Evolutionary conservation across 2,888 invertebrate species (phyloP).

Genomic region (Nomada ferruginata): DNA sequence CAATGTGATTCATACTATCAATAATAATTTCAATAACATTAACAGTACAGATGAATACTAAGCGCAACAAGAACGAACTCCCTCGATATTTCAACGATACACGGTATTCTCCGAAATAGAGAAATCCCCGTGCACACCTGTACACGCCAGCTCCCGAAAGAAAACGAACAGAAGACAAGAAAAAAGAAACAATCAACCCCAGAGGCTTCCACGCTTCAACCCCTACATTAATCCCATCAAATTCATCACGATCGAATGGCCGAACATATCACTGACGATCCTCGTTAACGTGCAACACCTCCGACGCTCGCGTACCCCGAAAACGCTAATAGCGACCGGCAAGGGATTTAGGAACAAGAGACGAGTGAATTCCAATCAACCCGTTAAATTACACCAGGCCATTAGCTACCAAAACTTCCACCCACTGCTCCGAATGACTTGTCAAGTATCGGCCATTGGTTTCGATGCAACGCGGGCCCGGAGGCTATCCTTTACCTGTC

Average conservation of each 20-base stretch:
- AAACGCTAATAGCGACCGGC: conserved; percentile 25
- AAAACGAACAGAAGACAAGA: no score
- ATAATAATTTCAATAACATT: no score
- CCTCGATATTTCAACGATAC: no score
- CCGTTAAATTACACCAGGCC: conserved; percentile 62
- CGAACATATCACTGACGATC: neutral
- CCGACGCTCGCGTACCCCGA: neutral
- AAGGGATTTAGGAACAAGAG: conserved; percentile 38
- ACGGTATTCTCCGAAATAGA: no score
- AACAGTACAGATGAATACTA: no score
- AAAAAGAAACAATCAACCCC: neutral
- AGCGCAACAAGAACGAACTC: no score
- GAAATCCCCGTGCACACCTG: no score
- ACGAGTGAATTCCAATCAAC: conserved; percentile 61
- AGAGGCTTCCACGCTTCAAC: neutral
- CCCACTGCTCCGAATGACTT: conserved; percentile 60
- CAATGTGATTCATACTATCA: no score
- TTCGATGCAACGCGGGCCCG: conserved; percentile 47
- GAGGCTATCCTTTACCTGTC: conserved; percentile 60
- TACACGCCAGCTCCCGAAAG: no score
- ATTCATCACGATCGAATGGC: neutral
- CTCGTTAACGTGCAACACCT: conserved; percentile 41
- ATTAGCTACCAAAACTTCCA: conserved; percentile 67
- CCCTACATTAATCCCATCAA: neutral
- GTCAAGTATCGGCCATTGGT: conserved; percentile 63